These are phyloP conservation scores for Bradypus variegatus DNA, from an alignment of 2,797 vertebrate genomes.

Conservation along the genomic window DNA sequence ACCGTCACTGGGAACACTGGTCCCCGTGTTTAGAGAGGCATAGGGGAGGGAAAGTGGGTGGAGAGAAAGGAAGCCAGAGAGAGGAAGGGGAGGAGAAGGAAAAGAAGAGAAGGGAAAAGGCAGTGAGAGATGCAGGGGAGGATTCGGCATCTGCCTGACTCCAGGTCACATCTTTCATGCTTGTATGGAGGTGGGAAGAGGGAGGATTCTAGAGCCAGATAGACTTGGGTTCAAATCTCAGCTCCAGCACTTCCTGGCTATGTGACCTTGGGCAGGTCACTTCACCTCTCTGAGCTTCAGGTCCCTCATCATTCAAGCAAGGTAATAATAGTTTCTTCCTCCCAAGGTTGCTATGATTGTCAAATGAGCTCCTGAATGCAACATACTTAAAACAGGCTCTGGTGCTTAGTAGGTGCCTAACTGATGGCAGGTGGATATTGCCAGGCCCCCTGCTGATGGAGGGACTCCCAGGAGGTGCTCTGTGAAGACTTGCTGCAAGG, in stretches of 20 bases:
- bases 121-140: rapidly evolving
- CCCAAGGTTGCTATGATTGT: background rate
- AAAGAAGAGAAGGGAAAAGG: background rate
- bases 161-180: rapidly evolving
- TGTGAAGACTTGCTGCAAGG: background rate
- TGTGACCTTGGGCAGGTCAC: background rate
- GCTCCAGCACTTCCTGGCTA: background rate
- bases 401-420: background rate
- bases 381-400: background rate
- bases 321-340: background rate
- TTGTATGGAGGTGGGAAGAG: background rate
- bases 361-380: background rate
- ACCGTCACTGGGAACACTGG: background rate
- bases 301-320: background rate
- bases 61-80: background rate
- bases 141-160: rapidly evolving
- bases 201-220: background rate
- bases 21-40: background rate
- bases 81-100: background rate
- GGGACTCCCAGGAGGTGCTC: background rate
- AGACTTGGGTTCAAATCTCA: background rate
- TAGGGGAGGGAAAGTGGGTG: background rate
- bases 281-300: background rate
- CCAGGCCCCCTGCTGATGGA: background rate
- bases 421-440: rapidly evolving